These are phyloP conservation scores for Drosophila azteca DNA, from an alignment of 1,140 invertebrate species.

Conservation along the genomic window DNA sequence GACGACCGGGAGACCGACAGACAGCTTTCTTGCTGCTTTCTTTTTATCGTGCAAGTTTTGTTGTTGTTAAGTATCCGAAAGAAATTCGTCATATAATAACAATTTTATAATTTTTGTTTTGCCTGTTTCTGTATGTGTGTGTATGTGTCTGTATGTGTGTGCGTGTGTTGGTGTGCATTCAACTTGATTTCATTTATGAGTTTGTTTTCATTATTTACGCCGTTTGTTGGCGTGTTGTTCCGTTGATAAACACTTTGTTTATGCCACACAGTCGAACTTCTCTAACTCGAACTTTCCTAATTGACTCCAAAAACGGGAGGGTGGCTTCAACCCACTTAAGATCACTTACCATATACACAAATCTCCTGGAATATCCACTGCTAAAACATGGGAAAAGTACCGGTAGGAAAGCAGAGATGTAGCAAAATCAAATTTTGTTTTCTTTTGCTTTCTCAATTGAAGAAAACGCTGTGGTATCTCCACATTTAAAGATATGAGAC, in stretches of 20 bases:
- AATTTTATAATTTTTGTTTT: slow-evolving; percentile 59
- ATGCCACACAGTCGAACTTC: too few species aligned
- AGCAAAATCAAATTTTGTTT: too few species aligned
- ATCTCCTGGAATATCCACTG: too few species aligned
- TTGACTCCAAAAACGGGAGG: too few species aligned
- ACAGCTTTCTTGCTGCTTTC: slow-evolving; percentile 77
- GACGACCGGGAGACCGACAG: slow-evolving; percentile 25
- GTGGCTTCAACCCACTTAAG: too few species aligned
- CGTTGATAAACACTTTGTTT: slow-evolving; percentile 60
- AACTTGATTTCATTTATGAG: slow-evolving; percentile 72
- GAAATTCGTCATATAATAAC: slow-evolving; percentile 71
- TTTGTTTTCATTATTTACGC: slow-evolving; percentile 57
- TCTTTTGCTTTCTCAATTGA: too few species aligned
- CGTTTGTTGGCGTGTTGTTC: slow-evolving; percentile 2
- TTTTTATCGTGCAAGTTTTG: slow-evolving; percentile 76
- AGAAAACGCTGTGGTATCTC: too few species aligned
- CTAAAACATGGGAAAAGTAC: too few species aligned
- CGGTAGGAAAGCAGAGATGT: too few species aligned
- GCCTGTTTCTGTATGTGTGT: slow-evolving; percentile 15
- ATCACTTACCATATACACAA: too few species aligned
- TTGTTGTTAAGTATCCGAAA: slow-evolving; percentile 63
- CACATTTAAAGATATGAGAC: too few species aligned
- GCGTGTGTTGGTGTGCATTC: slow-evolving; percentile 41
- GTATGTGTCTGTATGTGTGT: not conserved
- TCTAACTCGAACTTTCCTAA: too few species aligned